These are phyloP conservation scores for Vanessa cardui DNA, from an alignment of 2,888 invertebrate genomes.

Conservation along the genomic window DNA sequence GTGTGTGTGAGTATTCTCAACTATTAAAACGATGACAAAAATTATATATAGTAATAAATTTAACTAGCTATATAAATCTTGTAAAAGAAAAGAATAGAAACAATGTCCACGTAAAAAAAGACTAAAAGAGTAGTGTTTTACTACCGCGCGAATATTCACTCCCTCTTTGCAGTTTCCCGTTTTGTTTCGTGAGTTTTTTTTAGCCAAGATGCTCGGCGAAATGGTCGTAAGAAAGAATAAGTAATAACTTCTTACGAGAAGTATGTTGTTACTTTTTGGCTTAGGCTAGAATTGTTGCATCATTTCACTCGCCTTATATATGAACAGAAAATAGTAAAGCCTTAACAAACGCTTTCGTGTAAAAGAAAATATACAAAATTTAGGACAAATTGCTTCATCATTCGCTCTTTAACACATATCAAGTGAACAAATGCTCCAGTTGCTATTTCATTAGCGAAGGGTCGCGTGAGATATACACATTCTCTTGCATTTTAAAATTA, in stretches of 20 bases:
- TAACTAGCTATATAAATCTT: not conserved
- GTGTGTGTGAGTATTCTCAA: no score
- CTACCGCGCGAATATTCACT: slow-evolving; percentile 29
- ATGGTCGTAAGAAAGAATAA: slow-evolving; percentile 24
- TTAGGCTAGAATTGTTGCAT: slow-evolving; percentile 10
- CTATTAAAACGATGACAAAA: no score
- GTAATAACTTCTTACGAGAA: slow-evolving; percentile 23
- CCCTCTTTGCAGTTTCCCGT: slow-evolving; percentile 35
- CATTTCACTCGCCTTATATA: slow-evolving; percentile 1
- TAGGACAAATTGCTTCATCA: slow-evolving; percentile 17
- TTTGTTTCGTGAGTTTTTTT: slow-evolving; percentile 34
- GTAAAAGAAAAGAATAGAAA: not conserved
- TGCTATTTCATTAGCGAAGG: slow-evolving; percentile 35
- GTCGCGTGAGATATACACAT: slow-evolving; percentile 68
- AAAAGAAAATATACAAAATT: not conserved
- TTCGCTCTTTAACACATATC: slow-evolving; percentile 22
- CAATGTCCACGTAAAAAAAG: slow-evolving; percentile 4
- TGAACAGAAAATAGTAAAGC: not conserved
- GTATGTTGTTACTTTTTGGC: slow-evolving; percentile 20
- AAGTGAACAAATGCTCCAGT: slow-evolving; percentile 25
- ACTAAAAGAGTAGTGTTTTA: slow-evolving; percentile 16
- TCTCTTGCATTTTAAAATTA: slow-evolving; percentile 75
- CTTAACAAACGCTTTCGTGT: not conserved
- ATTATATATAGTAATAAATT: no score
- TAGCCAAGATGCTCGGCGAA: slow-evolving; percentile 33